phyloP scores from a whole-genome alignment of 2,888 invertebrate species.

The Drosophila dives region DNA sequence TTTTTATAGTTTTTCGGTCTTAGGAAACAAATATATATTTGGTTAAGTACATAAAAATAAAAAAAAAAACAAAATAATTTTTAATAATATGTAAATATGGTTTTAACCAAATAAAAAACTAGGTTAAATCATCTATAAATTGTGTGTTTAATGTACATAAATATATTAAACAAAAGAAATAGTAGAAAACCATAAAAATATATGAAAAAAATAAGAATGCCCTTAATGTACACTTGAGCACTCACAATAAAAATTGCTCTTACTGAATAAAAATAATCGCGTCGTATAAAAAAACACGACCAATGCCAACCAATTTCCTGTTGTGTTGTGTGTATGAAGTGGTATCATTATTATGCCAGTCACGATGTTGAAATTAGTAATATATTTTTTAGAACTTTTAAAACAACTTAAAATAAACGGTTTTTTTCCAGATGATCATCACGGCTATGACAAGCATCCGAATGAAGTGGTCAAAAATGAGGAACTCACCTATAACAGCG shows the following conservation, averaged over 20 bases:
- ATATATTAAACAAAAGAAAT: neutral
- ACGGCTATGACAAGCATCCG: conserved; percentile 92
- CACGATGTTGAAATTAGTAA: neutral
- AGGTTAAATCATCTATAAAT: neutral
- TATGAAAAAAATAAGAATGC: neutral
- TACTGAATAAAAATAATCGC: neutral
- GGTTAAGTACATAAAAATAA: neutral
- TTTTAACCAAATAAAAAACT: neutral
- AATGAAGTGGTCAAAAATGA: conserved; percentile 97
- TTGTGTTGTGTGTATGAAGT: neutral
- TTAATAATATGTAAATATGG: neutral
- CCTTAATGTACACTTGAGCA: neutral
- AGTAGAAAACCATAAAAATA: too few relatives aligned
- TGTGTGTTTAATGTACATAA: neutral
- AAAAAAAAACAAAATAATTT: neutral
- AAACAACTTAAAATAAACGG: neutral
- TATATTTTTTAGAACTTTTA: neutral
- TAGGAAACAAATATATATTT: neutral
- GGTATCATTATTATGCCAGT: neutral
- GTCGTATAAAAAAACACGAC: neutral
- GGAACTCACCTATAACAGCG: conserved; percentile 91
- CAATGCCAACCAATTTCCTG: neutral
- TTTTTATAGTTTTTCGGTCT: neutral
- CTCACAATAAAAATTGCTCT: neutral
- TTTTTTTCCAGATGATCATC: conserved; percentile 87